A percentile compares a stretch with the other conserved stretches of the same genome.
phyloP scores from a whole-genome alignment of 2,888 invertebrate genomes.

The Drosophila histrio region DNA sequence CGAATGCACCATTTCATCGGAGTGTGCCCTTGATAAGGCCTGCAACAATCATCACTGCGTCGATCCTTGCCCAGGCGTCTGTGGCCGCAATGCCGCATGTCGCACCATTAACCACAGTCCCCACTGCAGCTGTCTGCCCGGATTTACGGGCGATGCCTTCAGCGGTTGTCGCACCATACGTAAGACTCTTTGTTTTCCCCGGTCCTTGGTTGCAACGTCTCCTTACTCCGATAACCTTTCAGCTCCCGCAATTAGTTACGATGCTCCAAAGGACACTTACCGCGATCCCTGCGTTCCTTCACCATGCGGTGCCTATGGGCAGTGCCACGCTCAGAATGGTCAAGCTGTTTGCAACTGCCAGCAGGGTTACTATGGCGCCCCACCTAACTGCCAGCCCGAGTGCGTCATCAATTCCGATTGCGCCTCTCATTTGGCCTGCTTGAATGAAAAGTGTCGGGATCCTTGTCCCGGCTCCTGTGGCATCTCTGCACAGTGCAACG shows the following conservation, averaged over 20 bases:
- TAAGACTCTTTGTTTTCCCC: conserved; percentile 81
- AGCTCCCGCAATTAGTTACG: conserved; percentile 61
- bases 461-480: conserved; percentile 90
- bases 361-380: conserved; percentile 87
- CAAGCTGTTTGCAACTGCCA: conserved; percentile 87
- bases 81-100: conserved; percentile 88
- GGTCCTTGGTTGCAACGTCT: neutral
- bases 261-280: conserved; percentile 64
- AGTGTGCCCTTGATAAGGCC: conserved; percentile 87
- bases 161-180: conserved; percentile 85
- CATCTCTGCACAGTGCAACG: conserved; percentile 86
- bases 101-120: conserved; percentile 88
- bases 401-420: conserved; percentile 89
- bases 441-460: conserved; percentile 87
- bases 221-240: conserved; percentile 36
- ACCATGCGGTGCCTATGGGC: conserved; percentile 88
- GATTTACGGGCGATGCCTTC: conserved; percentile 89
- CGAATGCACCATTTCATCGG: conserved; percentile 90
- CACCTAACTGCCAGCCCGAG: conserved; percentile 89
- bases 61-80: conserved; percentile 90
- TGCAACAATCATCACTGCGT: conserved; percentile 88
- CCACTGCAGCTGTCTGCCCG: conserved; percentile 88
- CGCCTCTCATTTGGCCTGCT: conserved; percentile 87
- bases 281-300: conserved; percentile 88
- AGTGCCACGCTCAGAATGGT: conserved; percentile 86